Percentiles rank a stretch among this genome's conserved stretches.
phyloP scores from a whole-genome alignment of 2,888 invertebrate genomes.

The Ennomos erosarius region DNA sequence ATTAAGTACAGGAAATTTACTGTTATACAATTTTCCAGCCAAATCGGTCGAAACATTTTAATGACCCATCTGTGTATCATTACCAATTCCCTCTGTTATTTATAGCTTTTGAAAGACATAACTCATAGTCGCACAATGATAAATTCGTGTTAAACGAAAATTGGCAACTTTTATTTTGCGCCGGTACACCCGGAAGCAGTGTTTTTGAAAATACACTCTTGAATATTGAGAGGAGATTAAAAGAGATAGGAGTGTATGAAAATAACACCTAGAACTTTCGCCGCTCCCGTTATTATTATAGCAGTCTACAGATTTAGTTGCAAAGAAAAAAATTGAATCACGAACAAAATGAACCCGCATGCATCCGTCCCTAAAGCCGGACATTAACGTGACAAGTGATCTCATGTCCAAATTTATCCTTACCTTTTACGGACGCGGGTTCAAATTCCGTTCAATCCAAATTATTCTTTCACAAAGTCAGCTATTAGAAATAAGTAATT shows the following conservation, averaged over 20 bases:
- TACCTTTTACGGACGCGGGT: too few species aligned
- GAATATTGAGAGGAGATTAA: background rate
- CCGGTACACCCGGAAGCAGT: slow-evolving; percentile 1
- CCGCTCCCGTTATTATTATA: too few species aligned
- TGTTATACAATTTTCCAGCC: slow-evolving; percentile 15
- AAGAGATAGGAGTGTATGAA: background rate
- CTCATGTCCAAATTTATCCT: too few species aligned
- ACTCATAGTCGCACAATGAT: slow-evolving; percentile 20
- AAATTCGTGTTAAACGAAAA: slow-evolving; percentile 13
- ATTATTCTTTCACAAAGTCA: too few species aligned
- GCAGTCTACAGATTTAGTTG: too few species aligned
- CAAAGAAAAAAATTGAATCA: too few species aligned
- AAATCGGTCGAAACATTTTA: slow-evolving; percentile 10
- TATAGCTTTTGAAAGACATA: slow-evolving; percentile 21
- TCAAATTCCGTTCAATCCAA: too few species aligned
- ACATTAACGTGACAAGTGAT: too few species aligned
- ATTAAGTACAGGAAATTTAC: slow-evolving; percentile 11
- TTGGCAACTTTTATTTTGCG: slow-evolving; percentile 17
- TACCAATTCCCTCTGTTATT: slow-evolving; percentile 25
- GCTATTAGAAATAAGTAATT: too few species aligned
- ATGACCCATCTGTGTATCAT: slow-evolving; percentile 27
- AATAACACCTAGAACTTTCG: too few species aligned
- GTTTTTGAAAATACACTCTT: background rate
- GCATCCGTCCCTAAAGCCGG: too few species aligned
- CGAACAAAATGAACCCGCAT: too few species aligned